Percentiles rank a stretch among this genome's conserved stretches.
These are phyloP conservation scores for Apamea epomidion DNA, from an alignment of 2,888 invertebrate genomes.

Conservation along the genomic window DNA sequence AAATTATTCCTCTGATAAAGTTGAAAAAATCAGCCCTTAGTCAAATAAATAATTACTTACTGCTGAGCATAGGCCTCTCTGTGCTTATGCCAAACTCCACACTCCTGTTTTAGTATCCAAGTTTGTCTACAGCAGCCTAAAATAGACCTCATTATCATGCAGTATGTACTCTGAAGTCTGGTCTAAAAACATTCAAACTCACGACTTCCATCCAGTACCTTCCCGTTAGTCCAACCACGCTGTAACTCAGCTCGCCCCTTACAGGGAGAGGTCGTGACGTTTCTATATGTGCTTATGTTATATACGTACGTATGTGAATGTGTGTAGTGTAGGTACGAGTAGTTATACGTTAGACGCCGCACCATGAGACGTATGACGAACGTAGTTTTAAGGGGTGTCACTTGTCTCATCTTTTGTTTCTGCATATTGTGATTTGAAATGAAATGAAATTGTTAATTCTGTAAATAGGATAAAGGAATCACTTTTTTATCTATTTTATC, in stretches of 20 bases:
- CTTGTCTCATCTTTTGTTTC: not conserved
- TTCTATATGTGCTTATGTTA: constrained; percentile 20
- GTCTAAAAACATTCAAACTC: constrained; percentile 18
- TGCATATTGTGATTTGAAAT: not conserved
- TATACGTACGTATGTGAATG: not conserved
- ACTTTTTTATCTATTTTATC: no score
- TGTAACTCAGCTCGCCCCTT: constrained; percentile 45
- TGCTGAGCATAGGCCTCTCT: no score
- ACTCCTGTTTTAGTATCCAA: not conserved
- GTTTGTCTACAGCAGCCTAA: not conserved
- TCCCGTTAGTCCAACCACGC: constrained; percentile 30
- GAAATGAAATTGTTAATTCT: not conserved
- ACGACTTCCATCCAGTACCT: constrained; percentile 9
- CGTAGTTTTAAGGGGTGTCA: constrained; percentile 54
- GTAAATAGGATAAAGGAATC: not conserved
- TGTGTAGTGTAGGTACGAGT: constrained; percentile 28
- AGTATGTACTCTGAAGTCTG: not conserved
- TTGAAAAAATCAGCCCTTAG: no score
- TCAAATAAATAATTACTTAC: no score
- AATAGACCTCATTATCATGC: not conserved
- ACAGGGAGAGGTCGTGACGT: constrained; percentile 43
- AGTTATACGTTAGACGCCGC: constrained; percentile 45
- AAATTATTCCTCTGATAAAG: no score
- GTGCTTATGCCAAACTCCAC: no score
- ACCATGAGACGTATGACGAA: constrained; percentile 62